Evolutionary conservation across 2,797 vertebrate genomes (phyloP).

Genomic region (Manis pentadactyla): DNA sequence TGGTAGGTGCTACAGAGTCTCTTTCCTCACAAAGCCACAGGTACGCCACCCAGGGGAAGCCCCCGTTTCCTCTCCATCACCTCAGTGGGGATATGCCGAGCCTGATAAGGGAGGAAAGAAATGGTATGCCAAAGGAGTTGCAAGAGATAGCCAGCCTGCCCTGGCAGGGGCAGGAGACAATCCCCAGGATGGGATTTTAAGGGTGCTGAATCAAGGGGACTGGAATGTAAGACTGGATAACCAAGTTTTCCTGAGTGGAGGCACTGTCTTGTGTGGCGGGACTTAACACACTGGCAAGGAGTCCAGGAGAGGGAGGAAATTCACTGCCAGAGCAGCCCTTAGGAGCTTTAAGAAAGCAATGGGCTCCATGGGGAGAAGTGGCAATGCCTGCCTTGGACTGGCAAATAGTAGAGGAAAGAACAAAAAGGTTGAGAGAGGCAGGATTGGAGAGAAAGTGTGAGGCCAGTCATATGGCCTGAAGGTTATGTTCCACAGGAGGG

Average conservation of each 20-base stretch:
- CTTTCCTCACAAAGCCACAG: neutral
- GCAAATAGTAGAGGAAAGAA: neutral
- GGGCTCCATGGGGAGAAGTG: neutral
- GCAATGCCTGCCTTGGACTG: neutral
- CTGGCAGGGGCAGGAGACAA: neutral
- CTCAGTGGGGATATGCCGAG: neutral
- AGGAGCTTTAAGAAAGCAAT: neutral
- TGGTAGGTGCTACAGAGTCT: neutral
- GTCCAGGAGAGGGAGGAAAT: neutral
- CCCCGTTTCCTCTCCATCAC: neutral
- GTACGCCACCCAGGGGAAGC: neutral
- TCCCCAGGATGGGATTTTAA: neutral
- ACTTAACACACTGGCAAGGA: neutral
- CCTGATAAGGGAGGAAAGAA: neutral
- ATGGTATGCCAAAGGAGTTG: neutral
- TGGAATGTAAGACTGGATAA: neutral
- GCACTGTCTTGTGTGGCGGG: neutral
- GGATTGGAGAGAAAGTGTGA: neutral
- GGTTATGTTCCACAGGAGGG: neutral
- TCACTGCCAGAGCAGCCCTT: neutral
- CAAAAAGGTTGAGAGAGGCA: neutral
- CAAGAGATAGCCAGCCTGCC: neutral
- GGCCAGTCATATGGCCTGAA: neutral
- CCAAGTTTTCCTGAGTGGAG: neutral
- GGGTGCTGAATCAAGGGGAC: neutral